These are phyloP conservation scores for Coreius guichenoti DNA, from an alignment of 2,797 vertebrate genomes.

Conservation along the genomic window DNA sequence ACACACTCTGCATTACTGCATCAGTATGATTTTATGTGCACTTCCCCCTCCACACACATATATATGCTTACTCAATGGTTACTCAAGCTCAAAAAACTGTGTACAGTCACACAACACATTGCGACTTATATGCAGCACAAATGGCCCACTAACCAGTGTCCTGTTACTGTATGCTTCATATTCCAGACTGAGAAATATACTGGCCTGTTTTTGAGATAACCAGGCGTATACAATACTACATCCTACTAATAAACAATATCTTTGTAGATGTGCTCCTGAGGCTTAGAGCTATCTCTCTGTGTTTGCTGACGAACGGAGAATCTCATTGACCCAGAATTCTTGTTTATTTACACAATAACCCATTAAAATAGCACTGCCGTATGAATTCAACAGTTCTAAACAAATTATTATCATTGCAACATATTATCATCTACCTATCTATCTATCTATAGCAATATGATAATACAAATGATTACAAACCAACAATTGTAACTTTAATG, in stretches of 20 bases:
- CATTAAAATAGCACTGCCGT: slow-evolving; percentile 35
- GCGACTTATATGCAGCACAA: neutral
- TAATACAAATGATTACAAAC: neutral
- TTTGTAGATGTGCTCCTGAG: slow-evolving; percentile 14
- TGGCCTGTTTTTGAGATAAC: slow-evolving; percentile 25
- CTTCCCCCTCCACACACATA: neutral
- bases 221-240: slow-evolving; percentile 16
- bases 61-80: slow-evolving; percentile 34
- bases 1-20: slow-evolving; percentile 54
- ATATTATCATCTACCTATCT: neutral
- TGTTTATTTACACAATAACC: slow-evolving; percentile 24
- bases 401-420: neutral
- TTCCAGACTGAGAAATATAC: slow-evolving; percentile 14
- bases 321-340: slow-evolving; percentile 55
- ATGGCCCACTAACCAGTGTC: neutral
- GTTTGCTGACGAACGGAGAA: slow-evolving; percentile 44
- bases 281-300: slow-evolving; percentile 24
- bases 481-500: neutral
- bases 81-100: neutral
- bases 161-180: neutral
- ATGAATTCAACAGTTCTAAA: neutral
- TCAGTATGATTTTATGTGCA: neutral
- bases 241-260: slow-evolving; percentile 17
- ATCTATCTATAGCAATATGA: neutral
- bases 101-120: slow-evolving; percentile 1